A percentile compares a stretch with the other conserved stretches of the same genome.
Conservation (phyloP, 2,888 invertebrate species). For the Rhingia rostrata region DNA sequence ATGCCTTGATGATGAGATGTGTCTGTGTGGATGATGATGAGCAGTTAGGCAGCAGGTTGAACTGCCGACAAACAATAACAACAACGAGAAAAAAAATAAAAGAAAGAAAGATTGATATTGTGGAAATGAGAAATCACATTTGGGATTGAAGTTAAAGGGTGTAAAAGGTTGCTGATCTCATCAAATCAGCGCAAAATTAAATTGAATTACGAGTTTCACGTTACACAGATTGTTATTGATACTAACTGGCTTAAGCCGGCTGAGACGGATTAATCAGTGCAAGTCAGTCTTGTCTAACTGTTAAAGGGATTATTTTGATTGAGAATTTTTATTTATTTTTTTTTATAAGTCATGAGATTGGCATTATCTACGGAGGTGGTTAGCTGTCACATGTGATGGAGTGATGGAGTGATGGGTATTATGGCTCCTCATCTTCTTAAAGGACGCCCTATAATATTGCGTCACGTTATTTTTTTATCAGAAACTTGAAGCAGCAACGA, state of each 20-base stretch:
- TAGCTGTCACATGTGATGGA: no score
- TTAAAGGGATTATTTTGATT: no score
- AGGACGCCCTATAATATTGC: no score
- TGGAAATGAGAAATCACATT: conserved; percentile 65
- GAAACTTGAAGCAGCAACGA: no score
- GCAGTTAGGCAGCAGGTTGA: conserved; percentile 45
- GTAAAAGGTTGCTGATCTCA: conserved; percentile 70
- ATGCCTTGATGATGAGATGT: conserved; percentile 64
- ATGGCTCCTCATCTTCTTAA: no score
- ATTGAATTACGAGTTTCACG: conserved; percentile 65
- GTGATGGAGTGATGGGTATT: no score
- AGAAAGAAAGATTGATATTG: conserved; percentile 66
- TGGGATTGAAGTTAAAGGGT: conserved; percentile 65
- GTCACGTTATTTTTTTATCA: no score
- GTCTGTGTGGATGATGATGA: conserved; percentile 47
- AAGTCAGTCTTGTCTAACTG: neutral
- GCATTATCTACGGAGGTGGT: no score
- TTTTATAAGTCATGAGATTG: no score
- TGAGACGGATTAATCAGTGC: neutral
- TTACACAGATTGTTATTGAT: conserved; percentile 38
- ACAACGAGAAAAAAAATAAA: neutral
- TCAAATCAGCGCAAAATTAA: conserved; percentile 63
- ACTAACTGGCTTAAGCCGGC: conserved; percentile 14
- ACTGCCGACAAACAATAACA: conserved; percentile 57
- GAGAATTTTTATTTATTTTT: no score